These are phyloP conservation scores for Gnathonemus longibarbis DNA, from an alignment of 2,113 vertebrate species.

Conservation along the genomic window DNA sequence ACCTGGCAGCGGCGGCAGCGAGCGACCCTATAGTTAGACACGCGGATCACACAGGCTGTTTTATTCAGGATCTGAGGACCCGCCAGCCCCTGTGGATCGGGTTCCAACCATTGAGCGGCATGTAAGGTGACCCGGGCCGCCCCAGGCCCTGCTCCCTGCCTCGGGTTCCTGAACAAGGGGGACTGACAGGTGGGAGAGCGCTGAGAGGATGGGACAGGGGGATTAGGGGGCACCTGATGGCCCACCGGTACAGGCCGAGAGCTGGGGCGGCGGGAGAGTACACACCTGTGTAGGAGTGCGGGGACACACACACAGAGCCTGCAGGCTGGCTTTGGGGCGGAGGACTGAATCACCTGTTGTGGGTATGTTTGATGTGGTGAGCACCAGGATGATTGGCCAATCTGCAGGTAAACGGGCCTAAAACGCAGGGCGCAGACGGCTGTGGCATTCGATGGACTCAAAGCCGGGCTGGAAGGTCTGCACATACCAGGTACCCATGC, in stretches of 20 bases:
- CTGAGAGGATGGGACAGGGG: constrained; percentile 43
- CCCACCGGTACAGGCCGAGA: constrained; percentile 37
- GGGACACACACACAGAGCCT: neutral
- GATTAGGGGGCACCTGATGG: constrained; percentile 35
- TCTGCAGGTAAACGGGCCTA: neutral
- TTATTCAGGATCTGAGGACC: constrained; percentile 43
- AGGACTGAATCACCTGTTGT: neutral
- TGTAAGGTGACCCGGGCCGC: constrained; percentile 69
- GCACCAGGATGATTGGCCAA: neutral
- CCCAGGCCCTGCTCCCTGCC: constrained; percentile 56
- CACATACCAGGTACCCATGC: neutral
- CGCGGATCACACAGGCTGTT: constrained; percentile 40
- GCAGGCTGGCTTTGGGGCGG: neutral
- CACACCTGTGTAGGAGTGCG: neutral
- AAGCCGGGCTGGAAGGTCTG: neutral
- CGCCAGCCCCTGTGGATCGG: constrained; percentile 54
- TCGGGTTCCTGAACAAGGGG: constrained; percentile 56
- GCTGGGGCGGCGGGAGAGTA: neutral
- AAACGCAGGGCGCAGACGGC: neutral
- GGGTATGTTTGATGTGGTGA: neutral
- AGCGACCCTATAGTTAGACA: constrained; percentile 35
- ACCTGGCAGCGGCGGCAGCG: constrained; percentile 17
- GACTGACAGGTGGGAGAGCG: constrained; percentile 63
- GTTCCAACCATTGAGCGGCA: constrained; percentile 60
- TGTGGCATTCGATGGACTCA: neutral